Evolutionary conservation across 2,888 invertebrate genomes (phyloP).

Genomic region (Drosophila ochracea): DNA sequence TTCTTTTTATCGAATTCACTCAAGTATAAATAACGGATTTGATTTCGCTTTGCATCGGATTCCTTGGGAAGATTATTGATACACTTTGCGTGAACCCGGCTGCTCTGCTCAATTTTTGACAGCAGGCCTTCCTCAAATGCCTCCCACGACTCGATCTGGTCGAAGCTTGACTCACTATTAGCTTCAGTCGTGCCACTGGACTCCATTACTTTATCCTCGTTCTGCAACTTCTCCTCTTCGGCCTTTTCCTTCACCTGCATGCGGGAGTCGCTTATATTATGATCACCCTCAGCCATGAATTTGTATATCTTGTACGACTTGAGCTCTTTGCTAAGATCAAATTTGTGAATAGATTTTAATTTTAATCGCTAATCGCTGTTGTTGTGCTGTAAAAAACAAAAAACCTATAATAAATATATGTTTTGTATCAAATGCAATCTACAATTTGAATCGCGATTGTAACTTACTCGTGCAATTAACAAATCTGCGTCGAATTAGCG

Average conservation of each 20-base stretch:
- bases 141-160: too few relatives aligned
- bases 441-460: neutral
- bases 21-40: too few relatives aligned
- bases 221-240: slow-evolving; percentile 6
- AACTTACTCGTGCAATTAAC: neutral
- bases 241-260: neutral
- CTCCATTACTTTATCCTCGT: too few relatives aligned
- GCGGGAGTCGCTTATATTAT: neutral
- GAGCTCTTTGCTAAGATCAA: neutral
- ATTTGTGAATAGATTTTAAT: neutral
- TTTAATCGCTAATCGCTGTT: neutral
- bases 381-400: neutral
- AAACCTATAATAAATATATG: neutral
- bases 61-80: too few relatives aligned
- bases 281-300: slow-evolving; percentile 23
- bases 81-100: too few relatives aligned
- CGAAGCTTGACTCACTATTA: too few relatives aligned
- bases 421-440: neutral
- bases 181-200: too few relatives aligned
- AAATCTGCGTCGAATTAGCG: neutral
- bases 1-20: too few relatives aligned
- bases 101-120: too few relatives aligned
- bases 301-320: neutral
- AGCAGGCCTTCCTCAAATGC: too few relatives aligned
- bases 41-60: too few relatives aligned